These are phyloP conservation scores for Caenorhabditis sulstoni DNA, from an alignment of 2,888 invertebrate species.

Conservation along the genomic window DNA sequence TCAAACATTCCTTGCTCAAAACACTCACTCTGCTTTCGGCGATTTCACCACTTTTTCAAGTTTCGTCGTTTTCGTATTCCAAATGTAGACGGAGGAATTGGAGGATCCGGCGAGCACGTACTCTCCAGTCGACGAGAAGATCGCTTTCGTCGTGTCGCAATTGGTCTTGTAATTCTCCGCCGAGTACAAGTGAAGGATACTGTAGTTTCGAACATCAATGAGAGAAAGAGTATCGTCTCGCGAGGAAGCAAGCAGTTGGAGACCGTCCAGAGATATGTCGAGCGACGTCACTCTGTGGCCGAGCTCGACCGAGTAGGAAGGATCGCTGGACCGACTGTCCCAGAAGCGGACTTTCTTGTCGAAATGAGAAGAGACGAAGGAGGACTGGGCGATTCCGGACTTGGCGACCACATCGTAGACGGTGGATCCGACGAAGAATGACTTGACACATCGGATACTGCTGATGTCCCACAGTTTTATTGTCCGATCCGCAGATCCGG, in stretches of 20 bases:
- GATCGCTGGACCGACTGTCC: slow-evolving; percentile 88
- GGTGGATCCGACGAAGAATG: slow-evolving; percentile 76
- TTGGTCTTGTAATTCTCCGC: slow-evolving; percentile 89
- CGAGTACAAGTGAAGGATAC: slow-evolving; percentile 90
- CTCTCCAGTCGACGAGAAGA: slow-evolving; percentile 69
- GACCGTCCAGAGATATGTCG: slow-evolving; percentile 85
- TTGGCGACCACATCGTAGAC: slow-evolving; percentile 85
- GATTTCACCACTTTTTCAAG: slow-evolving; percentile 58
- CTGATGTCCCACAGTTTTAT: slow-evolving; percentile 98
- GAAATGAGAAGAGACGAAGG: slow-evolving; percentile 85
- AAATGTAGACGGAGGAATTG: slow-evolving; percentile 58
- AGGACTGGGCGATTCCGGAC: slow-evolving; percentile 83
- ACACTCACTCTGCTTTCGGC: slow-evolving; percentile 47
- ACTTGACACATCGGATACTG: slow-evolving; percentile 87
- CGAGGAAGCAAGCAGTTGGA: slow-evolving; percentile 92
- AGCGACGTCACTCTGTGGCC: slow-evolving; percentile 92
- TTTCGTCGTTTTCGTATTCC: slow-evolving; percentile 65
- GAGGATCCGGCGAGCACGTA: slow-evolving; percentile 61
- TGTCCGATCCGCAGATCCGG: slow-evolving; percentile 97
- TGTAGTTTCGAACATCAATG: slow-evolving; percentile 93
- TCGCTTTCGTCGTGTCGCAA: slow-evolving; percentile 70
- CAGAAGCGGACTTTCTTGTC: slow-evolving; percentile 96
- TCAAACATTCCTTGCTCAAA: neutral
- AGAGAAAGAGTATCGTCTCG: slow-evolving; percentile 95
- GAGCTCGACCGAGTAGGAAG: slow-evolving; percentile 88